Conservation (phyloP, 2,113 vertebrate genomes). For the Pogona vitticeps region DNA sequence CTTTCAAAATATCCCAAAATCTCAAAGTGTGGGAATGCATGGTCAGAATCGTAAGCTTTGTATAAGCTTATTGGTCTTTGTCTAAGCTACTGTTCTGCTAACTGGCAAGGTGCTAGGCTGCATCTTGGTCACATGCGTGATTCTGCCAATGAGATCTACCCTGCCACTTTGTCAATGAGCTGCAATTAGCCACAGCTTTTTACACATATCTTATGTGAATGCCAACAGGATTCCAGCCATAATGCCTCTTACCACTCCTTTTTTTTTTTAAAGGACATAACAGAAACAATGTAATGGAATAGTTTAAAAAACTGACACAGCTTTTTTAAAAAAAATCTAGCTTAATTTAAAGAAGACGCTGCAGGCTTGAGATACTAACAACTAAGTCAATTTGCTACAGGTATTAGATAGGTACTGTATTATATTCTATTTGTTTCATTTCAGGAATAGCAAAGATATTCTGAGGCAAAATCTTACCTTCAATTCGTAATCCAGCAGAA, state of each 20-base stretch:
- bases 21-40: not conserved
- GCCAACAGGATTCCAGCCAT: no score
- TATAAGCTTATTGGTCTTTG: no score
- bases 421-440: not conserved
- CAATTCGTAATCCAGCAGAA: not conserved
- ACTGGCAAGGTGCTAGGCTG: no score
- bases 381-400: not conserved
- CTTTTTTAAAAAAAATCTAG: not conserved
- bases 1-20: not conserved
- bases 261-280: not conserved
- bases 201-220: no score
- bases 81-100: no score
- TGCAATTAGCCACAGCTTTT: no score
- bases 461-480: slow-evolving; percentile 2
- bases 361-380: not conserved
- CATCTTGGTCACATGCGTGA: no score
- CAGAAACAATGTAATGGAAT: no score
- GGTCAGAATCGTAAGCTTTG: no score
- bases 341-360: not conserved
- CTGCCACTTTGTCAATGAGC: no score
- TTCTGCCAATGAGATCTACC: no score
- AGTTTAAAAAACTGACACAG: not conserved
- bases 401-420: not conserved
- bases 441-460: slow-evolving; percentile 14
- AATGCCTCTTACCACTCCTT: no score